These are phyloP conservation scores for Virgularia gustaviana DNA, from an alignment of 92 coral and sea anemone species.

Conservation along the genomic window DNA sequence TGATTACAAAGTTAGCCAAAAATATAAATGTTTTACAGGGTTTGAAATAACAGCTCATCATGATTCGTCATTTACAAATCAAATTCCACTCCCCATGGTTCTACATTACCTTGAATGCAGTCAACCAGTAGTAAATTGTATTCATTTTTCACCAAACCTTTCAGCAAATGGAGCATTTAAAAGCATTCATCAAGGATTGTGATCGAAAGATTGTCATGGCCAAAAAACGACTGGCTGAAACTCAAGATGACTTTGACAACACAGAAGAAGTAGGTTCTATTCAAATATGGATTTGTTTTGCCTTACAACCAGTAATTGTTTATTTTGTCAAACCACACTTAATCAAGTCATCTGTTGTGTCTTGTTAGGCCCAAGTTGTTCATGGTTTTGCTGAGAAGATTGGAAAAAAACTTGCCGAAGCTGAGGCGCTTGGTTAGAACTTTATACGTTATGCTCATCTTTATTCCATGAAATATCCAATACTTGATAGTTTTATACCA, in stretches of 20 bases:
- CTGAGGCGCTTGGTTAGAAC: constrained; percentile 74
- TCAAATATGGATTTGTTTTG: neutral
- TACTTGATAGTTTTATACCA: too few relatives aligned
- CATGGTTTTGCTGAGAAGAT: constrained; percentile 91
- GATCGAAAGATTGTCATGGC: constrained; percentile 95
- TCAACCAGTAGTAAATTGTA: neutral
- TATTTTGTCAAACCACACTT: neutral
- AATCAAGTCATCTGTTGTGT: neutral
- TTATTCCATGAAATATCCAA: too few relatives aligned
- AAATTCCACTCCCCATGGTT: neutral
- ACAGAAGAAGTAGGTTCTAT: constrained; percentile 66
- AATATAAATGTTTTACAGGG: neutral
- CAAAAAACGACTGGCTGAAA: constrained; percentile 91
- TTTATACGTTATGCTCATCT: too few relatives aligned
- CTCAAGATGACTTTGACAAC: constrained; percentile 87
- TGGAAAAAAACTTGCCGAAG: constrained; percentile 95
- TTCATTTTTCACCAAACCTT: neutral
- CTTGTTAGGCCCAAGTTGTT: constrained; percentile 77
- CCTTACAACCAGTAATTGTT: neutral
- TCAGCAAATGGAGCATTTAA: constrained; percentile 97
- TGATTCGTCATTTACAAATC: neutral
- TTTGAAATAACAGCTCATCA: neutral
- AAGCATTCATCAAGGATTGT: constrained; percentile 95
- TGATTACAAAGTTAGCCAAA: neutral
- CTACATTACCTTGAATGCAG: neutral